Conservation (phyloP, 1,140 invertebrate genomes). For the Diabrotica undecimpunctata region DNA sequence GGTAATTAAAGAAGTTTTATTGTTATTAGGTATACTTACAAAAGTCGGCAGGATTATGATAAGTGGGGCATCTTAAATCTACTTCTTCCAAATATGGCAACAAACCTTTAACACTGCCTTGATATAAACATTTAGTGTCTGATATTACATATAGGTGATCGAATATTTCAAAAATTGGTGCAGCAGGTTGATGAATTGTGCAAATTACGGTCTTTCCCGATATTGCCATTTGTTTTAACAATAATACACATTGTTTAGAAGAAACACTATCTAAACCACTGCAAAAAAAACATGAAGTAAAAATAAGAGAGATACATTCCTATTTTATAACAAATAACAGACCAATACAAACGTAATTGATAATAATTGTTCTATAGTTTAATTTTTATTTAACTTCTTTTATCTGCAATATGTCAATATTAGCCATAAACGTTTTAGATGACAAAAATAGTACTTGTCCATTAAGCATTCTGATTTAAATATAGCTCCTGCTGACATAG, state of each 20-base stretch:
- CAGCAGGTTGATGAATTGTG: slow-evolving; percentile 90
- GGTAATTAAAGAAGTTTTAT: too few species aligned
- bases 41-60: slow-evolving; percentile 89
- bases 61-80: slow-evolving; percentile 74
- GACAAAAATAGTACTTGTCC: too few species aligned
- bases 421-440: too few species aligned
- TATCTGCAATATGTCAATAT: too few species aligned
- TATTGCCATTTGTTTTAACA: slow-evolving; percentile 71
- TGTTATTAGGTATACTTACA: slow-evolving; percentile 55
- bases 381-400: too few species aligned
- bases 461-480: too few species aligned
- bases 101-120: slow-evolving; percentile 67
- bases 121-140: slow-evolving; percentile 79
- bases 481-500: too few species aligned
- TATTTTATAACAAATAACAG: too few species aligned
- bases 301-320: too few species aligned
- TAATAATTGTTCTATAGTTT: too few species aligned
- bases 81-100: slow-evolving; percentile 73
- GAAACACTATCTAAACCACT: slow-evolving; percentile 85
- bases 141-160: slow-evolving; percentile 83
- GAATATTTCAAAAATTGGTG: slow-evolving; percentile 82
- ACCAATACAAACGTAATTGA: too few species aligned
- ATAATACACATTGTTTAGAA: slow-evolving; percentile 74
- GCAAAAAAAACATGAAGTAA: slow-evolving; percentile 32
- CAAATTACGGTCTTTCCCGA: slow-evolving; percentile 70